Conservation (phyloP, 1,140 invertebrate genomes). For the Telenomus remus region DNA sequence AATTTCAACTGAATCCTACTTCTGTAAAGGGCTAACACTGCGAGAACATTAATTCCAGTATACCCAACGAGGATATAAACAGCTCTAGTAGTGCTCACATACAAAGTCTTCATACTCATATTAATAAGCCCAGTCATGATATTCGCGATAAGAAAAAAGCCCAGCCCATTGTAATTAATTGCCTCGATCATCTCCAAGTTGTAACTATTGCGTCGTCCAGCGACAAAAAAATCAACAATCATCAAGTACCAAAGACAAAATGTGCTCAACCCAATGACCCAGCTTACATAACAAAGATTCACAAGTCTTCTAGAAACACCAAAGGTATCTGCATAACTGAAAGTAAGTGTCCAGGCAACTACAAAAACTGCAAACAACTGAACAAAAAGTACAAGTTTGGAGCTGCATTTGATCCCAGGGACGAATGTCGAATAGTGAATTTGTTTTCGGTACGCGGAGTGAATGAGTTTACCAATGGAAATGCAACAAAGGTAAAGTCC, state of each 20-base stretch:
- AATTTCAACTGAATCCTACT: constrained; percentile 63
- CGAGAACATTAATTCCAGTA: constrained; percentile 74
- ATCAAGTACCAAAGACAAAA: constrained; percentile 76
- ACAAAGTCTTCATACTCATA: constrained; percentile 79
- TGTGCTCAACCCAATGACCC: constrained; percentile 81
- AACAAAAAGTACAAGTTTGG: constrained; percentile 63
- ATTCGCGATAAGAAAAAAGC: constrained; percentile 87
- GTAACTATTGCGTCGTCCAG: constrained; percentile 36
- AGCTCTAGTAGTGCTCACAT: constrained; percentile 71
- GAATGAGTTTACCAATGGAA: constrained; percentile 80
- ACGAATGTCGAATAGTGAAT: too few relatives aligned
- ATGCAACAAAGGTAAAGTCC: constrained; percentile 86
- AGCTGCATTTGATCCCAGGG: constrained; percentile 56
- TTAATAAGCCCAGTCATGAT: constrained; percentile 88
- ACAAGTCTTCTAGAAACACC: constrained; percentile 82
- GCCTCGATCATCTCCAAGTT: constrained; percentile 77
- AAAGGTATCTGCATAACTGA: constrained; percentile 73
- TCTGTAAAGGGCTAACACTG: constrained; percentile 65
- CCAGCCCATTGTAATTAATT: constrained; percentile 85
- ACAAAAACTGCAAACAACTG: constrained; percentile 71
- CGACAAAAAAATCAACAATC: constrained; percentile 75
- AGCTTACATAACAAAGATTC: constrained; percentile 85
- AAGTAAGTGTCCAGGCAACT: constrained; percentile 73
- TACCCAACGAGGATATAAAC: constrained; percentile 78
- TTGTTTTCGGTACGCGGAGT: constrained; percentile 63